phyloP scores from a whole-genome alignment of 2,888 invertebrate species.

The Eulithis prunata region DNA sequence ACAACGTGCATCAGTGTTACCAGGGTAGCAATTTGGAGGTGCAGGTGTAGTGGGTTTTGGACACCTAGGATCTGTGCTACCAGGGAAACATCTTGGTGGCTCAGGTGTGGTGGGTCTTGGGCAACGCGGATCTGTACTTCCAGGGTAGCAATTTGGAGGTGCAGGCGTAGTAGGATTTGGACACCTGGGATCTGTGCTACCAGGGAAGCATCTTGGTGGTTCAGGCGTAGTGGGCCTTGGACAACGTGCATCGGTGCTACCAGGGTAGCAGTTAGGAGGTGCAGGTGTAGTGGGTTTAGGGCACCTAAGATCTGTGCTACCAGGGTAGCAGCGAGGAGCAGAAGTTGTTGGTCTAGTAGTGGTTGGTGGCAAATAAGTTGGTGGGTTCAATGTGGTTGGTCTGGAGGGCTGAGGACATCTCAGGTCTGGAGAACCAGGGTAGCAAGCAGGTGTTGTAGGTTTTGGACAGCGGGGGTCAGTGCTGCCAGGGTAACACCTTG shows the following conservation, averaged over 20 bases:
- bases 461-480: constrained; percentile 44
- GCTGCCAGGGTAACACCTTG: constrained; percentile 44
- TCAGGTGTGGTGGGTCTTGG: constrained; percentile 46
- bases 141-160: constrained; percentile 55
- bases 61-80: constrained; percentile 43
- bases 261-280: constrained; percentile 51
- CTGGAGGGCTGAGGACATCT: constrained; percentile 44
- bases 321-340: constrained; percentile 47
- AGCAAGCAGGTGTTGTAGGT: constrained; percentile 51
- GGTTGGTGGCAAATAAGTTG: constrained; percentile 18
- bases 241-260: constrained; percentile 56
- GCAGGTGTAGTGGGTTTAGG: constrained; percentile 50
- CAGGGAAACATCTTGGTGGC: constrained; percentile 45
- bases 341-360: constrained; percentile 18
- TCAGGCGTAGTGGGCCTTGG: constrained; percentile 51
- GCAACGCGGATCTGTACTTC: constrained; percentile 53
- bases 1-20: constrained; percentile 50
- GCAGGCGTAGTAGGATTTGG: constrained; percentile 49
- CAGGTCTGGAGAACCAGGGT: constrained; percentile 44
- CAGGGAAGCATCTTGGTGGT: constrained; percentile 51
- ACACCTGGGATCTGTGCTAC: constrained; percentile 41
- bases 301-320: constrained; percentile 52
- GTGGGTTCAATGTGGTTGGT: constrained; percentile 19
- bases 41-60: constrained; percentile 50
- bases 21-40: constrained; percentile 51